Base-by-base conservation (phyloP, 2,888 invertebrate species). In the Mesorhabditis belari region DNA sequence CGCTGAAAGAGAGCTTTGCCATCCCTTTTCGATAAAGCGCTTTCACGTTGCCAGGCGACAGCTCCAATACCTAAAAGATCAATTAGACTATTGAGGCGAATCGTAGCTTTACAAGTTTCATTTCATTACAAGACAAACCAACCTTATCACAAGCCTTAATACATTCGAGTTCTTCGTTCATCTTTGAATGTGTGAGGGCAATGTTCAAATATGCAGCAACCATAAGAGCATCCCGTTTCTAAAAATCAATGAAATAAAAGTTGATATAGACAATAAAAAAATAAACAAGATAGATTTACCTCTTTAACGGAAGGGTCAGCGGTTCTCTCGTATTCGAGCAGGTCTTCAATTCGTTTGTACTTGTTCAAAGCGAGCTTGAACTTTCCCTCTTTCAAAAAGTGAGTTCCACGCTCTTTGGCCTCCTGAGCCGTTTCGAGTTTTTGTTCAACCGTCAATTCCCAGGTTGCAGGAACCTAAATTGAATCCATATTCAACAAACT, bases 391-490 rank as follows among this genome's bases (percentile, higher is more conserved):
- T 83, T 5, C 49, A 92, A 92, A 81, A 90, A 93, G 55, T 87
- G 86, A 0, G 92, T 94, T 53, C 94, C 96, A 80, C 90, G 92
- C 65, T 90, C 89, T 83, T 96, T 96, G 67, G 87, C 88, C 17
- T 89, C 84, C 81, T 88, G 87, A 0, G 90, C 88, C 79, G 90
- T 89, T 61, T 88, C 88, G 5, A 95, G 73, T 80, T 90, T 90
- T 82, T 94, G 90, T 0, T 85, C 82, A 0, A 86, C 85, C 64
- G 89, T 88, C 85, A 95, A 85, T 52, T 89, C 86, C 92, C 93
- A 95, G 53, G 85, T 82, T 70, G 90, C 89, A 73, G 89, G 88
- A 0, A 86, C 86, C 86, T 89, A 82, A 57, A 76, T 17, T 25
- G 2, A 2, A 54, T 9, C 2, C 2, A 17, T 9, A 0, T 26